Percentiles rank a stretch among this genome's conserved stretches.
Evolutionary conservation across 2,888 invertebrate genomes (phyloP).

Genomic region (Euzetes globulus): DNA sequence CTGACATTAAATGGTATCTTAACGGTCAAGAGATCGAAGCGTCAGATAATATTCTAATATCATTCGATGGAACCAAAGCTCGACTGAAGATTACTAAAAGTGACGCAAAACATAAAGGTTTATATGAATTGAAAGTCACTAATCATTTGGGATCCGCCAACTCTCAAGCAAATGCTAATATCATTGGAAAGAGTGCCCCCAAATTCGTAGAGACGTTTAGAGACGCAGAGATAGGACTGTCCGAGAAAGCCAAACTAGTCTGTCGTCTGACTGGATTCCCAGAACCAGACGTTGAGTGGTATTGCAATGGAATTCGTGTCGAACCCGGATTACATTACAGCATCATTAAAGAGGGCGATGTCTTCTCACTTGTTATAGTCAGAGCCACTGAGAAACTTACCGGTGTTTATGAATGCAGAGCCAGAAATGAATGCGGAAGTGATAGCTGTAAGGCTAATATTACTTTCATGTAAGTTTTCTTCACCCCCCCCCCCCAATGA

Average conservation of each 20-base stretch:
- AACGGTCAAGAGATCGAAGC: slow-evolving; percentile 59
- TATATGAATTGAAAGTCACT: slow-evolving; percentile 64
- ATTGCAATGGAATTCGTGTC: slow-evolving; percentile 68
- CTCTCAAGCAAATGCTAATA: slow-evolving; percentile 61
- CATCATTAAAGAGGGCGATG: slow-evolving; percentile 52
- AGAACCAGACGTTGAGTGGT: slow-evolving; percentile 77
- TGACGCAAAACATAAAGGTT: slow-evolving; percentile 59
- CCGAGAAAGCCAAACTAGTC: slow-evolving; percentile 62
- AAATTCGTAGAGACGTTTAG: slow-evolving; percentile 71
- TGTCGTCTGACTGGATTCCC: slow-evolving; percentile 73
- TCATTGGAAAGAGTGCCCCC: slow-evolving; percentile 70
- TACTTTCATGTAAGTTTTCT: slow-evolving; percentile 37
- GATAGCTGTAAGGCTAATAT: slow-evolving; percentile 52
- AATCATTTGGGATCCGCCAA: slow-evolving; percentile 69
- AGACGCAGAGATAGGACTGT: slow-evolving; percentile 55
- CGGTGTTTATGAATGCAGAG: slow-evolving; percentile 68
- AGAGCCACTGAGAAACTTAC: slow-evolving; percentile 61
- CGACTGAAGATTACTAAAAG: slow-evolving; percentile 37
- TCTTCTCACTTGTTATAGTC: slow-evolving; percentile 64
- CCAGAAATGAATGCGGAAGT: slow-evolving; percentile 70
- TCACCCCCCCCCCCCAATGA: slow-evolving; percentile 2
- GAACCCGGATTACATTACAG: slow-evolving; percentile 58
- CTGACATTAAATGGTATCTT: slow-evolving; percentile 64
- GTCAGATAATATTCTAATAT: slow-evolving; percentile 51
- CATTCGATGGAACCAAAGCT: slow-evolving; percentile 33